Conservation (phyloP, 2,888 invertebrate genomes). For the Ennomos erosarius region DNA sequence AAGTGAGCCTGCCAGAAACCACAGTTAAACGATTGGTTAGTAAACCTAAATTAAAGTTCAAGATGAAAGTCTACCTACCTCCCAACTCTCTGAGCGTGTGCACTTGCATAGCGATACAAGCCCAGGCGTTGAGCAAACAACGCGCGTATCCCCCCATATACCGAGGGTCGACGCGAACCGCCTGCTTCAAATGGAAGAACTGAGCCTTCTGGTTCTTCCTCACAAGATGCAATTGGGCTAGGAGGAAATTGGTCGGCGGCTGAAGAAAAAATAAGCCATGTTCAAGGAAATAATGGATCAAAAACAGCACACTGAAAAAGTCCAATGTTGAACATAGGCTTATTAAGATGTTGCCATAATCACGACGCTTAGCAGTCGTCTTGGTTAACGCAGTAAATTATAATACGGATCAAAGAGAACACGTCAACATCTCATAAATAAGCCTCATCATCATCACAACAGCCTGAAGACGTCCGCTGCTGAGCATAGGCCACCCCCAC, state of each 20-base stretch:
- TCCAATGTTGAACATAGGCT: too few relatives aligned
- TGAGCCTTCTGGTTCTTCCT: constrained; percentile 87
- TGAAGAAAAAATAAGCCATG: constrained; percentile 49
- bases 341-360: too few relatives aligned
- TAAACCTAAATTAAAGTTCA: too few relatives aligned
- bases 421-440: too few relatives aligned
- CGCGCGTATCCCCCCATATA: constrained; percentile 80
- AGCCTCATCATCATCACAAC: too few relatives aligned
- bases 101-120: constrained; percentile 70
- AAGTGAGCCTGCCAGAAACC: too few relatives aligned
- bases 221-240: constrained; percentile 87
- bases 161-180: constrained; percentile 84
- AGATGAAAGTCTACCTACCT: constrained; percentile 38
- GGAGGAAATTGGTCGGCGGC: constrained; percentile 89
- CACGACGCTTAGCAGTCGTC: too few relatives aligned
- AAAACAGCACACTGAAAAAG: neutral
- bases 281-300: neutral
- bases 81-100: constrained; percentile 52
- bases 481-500: too few relatives aligned
- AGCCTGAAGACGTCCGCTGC: too few relatives aligned
- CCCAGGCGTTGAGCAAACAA: constrained; percentile 80
- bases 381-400: too few relatives aligned
- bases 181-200: constrained; percentile 86
- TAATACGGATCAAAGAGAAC: too few relatives aligned
- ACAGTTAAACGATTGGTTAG: too few relatives aligned